Evolutionary conservation across 2,113 vertebrate species (phyloP), one percentile per base, ranked within the genome.

Genomic region (Amphiprion ocellaris): DNA sequence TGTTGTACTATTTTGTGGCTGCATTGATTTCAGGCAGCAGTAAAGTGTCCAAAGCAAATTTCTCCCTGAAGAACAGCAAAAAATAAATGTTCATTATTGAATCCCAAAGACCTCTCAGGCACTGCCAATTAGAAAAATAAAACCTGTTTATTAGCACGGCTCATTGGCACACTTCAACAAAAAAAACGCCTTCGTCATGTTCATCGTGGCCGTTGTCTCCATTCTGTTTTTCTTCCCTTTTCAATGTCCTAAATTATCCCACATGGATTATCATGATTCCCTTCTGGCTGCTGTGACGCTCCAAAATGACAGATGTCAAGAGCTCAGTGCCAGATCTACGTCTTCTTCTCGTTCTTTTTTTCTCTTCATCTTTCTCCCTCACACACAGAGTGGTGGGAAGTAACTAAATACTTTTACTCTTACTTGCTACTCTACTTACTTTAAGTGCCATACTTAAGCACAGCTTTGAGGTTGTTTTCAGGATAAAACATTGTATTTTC

Each of bases 291-390:
- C 30, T 50, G 64, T 14, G 69, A 78, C 6, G n/a, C 21, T 85
- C 69, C 65, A 75, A 77, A 77, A 41, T 85, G 78, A 87, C 86
- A 90, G 79, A 82, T 82, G 87, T 87, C 47, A 16, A 74, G 60
- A 69, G 59, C 60, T 81, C 46, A 10, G 61, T 69, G 69, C 61
- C 66, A 72, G 24, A 47, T 67, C 24, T 23, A 7, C 19, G 2
- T 63, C 21, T 69, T 16, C 55, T 10, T 47, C 8, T 16, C 15
- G 16, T 53, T 47, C 54, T 50, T 3, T 30, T 30, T 30, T 30
- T 30, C 28, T 30, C 28, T 21, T 21, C 21, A 21, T 21, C 21
- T 21, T 21, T 30, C 50, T 14, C 19, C 14, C 10, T n/a, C 11
- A 49, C 59, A 41, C 14, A 47, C 39, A 47, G 30, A 68, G 33